Percentiles rank a stretch among this genome's conserved stretches.
Conservation (phyloP, 37 sponge, comb jelly and placozoan genomes). For the Cliona cf. orientalis region DNA sequence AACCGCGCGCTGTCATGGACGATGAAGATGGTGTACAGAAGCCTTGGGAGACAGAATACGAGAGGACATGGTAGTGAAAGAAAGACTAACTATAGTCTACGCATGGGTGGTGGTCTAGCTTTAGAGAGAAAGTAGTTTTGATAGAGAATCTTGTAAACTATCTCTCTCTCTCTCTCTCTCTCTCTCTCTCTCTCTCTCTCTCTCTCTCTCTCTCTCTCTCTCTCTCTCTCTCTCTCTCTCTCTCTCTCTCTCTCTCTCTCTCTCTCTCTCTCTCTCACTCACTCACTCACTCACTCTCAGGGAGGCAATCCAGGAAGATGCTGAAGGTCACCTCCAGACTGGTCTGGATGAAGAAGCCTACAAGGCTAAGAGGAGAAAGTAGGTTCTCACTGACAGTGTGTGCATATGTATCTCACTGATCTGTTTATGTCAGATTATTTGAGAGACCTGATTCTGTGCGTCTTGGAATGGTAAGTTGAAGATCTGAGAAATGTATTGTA, state of each 20-base stretch:
- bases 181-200: slow-evolving; percentile 36
- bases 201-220: slow-evolving; percentile 32
- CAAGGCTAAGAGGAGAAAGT: slow-evolving; percentile 75
- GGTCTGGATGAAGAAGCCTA: slow-evolving; percentile 36
- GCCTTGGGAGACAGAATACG: slow-evolving; percentile 86
- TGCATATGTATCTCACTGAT: not conserved
- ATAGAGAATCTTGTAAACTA: too few relatives aligned
- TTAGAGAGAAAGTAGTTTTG: too few relatives aligned
- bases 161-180: slow-evolving; percentile 35
- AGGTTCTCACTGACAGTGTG: not conserved
- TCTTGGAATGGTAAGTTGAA: slow-evolving; percentile 70
- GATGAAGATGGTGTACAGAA: slow-evolving; percentile 63
- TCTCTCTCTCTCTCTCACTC: not conserved
- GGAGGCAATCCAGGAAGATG: slow-evolving; percentile 71
- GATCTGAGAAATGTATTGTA: too few relatives aligned
- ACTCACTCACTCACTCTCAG: slow-evolving; percentile 16
- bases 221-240: not conserved
- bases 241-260: slow-evolving; percentile 3
- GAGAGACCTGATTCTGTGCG: slow-evolving; percentile 31
- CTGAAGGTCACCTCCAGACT: slow-evolving; percentile 52
- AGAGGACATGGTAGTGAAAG: slow-evolving; percentile 90
- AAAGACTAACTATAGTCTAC: slow-evolving; percentile 13
- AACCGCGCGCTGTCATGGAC: too few relatives aligned
- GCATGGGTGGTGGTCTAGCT: too few relatives aligned
- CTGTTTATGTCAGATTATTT: slow-evolving; percentile 29